Conservation (phyloP, 2,797 vertebrate genomes). For the Gadopsis marmoratus region DNA sequence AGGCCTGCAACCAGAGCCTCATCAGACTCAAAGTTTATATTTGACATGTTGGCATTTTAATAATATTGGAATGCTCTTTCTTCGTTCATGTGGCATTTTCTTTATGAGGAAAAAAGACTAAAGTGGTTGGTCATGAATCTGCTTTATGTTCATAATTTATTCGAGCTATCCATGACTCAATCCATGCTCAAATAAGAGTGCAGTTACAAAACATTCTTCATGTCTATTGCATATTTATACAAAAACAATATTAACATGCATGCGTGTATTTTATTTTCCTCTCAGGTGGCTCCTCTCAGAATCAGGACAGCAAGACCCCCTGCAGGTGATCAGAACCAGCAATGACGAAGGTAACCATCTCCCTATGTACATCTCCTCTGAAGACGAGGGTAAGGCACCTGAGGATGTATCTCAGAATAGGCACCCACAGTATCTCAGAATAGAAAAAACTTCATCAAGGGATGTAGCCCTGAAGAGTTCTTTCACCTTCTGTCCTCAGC, state of each 20-base stretch:
- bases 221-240: not conserved
- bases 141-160: no score
- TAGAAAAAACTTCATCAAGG: not conserved
- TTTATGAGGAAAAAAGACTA: no score
- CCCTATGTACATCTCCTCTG: not conserved
- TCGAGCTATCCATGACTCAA: no score
- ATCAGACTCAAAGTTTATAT: no score
- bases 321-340: not conserved
- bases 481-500: not conserved
- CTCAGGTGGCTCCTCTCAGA: not conserved
- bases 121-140: no score
- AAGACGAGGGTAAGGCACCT: not conserved
- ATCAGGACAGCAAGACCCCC: not conserved
- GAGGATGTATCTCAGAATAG: no score
- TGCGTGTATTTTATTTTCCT: not conserved
- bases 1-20: no score
- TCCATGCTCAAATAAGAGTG: not conserved
- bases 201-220: not conserved
- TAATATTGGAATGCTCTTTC: no score
- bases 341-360: not conserved
- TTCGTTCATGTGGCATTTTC: no score
- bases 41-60: no score
- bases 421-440: not conserved
- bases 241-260: not conserved
- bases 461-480: not conserved